Base-by-base conservation (phyloP, 2,113 vertebrate genomes). In the Misgurnus mizolepis region DNA sequence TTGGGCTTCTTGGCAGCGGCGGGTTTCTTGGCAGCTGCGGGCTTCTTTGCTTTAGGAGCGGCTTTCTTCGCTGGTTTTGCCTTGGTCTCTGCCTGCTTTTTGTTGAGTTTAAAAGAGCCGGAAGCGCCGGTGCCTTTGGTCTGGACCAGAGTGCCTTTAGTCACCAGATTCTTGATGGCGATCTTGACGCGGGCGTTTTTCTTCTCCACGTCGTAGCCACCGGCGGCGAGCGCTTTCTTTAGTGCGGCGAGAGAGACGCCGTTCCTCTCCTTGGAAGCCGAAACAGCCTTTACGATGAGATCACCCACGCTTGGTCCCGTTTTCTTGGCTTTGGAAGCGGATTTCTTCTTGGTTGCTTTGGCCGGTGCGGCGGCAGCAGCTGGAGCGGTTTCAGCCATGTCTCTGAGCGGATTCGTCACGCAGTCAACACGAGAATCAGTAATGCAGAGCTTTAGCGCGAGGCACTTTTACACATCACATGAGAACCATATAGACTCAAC, bases 341-440 rank as follows among this genome's bases (percentile, higher is more conserved):
- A 1, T 6, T 71, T 71, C 69, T 71, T 71, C 69, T 71, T 71
- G 17, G 50, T 4, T 0, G 34, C 3, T 56, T 56, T 72, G 0
- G 69, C 39, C 5, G 50, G 50, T 0, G 50, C 0, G 1, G 50
- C 9, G 1, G 68, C 14, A 6, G 68, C 4, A 9, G 22, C 67
- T 53, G 67, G 67, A 5, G 22, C 47, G 15, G 69, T 72, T 72
- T 72, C 69, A 41, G 69, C 34, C 69, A 72, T 71, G 3, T 49
- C 4, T 68, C 15, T 6, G 5, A 15, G 0, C 1, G 0, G 4
- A 68, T 22, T 7, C 3, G 1, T 0, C 4, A 15, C 11, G 4
- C 14, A 5, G 9, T 14, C 10, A 22, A 5, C 18, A 43, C 3
- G 3, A 6, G 9, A 22, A 34, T 22, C 66, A 68, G 9, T 49